Evolutionary conservation across 2,797 vertebrate species (phyloP).

Genomic region (Catharus ustulatus): DNA sequence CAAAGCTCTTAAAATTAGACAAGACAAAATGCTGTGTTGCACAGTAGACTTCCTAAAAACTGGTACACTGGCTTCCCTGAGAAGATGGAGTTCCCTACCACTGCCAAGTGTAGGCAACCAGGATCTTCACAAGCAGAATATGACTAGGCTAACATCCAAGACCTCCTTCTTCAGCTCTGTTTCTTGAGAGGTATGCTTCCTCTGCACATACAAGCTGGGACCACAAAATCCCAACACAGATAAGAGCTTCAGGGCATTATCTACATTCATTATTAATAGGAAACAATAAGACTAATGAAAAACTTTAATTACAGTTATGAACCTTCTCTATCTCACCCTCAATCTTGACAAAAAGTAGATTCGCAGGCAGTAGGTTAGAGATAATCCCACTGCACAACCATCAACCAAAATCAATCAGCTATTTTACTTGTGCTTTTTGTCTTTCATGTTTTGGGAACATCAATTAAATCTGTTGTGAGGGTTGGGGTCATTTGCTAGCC

Average conservation of each 20-base stretch:
- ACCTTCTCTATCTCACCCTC: neutral
- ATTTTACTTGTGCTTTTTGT: neutral
- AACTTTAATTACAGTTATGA: slow-evolving; percentile 15
- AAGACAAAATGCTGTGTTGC: neutral
- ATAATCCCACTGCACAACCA: neutral
- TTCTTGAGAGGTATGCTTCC: neutral
- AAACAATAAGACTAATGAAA: slow-evolving; percentile 13
- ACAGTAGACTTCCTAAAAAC: neutral
- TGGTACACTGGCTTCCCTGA: neutral
- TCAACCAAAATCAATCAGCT: neutral
- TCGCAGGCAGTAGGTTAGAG: neutral
- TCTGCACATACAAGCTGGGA: neutral
- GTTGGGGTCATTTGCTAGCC: neutral
- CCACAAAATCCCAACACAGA: neutral
- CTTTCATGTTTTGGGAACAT: neutral
- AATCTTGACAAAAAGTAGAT: neutral
- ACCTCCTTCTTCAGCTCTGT: neutral
- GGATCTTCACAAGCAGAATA: neutral
- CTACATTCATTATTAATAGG: slow-evolving; percentile 22
- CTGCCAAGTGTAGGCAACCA: neutral
- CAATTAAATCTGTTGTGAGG: neutral
- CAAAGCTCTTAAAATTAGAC: neutral
- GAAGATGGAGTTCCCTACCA: neutral
- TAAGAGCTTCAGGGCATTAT: neutral
- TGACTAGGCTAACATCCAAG: neutral